Percentiles rank a stretch among this genome's conserved stretches.
Evolutionary conservation across 1,140 invertebrate genomes (phyloP).

Genomic region (Probaryconus sp.): DNA sequence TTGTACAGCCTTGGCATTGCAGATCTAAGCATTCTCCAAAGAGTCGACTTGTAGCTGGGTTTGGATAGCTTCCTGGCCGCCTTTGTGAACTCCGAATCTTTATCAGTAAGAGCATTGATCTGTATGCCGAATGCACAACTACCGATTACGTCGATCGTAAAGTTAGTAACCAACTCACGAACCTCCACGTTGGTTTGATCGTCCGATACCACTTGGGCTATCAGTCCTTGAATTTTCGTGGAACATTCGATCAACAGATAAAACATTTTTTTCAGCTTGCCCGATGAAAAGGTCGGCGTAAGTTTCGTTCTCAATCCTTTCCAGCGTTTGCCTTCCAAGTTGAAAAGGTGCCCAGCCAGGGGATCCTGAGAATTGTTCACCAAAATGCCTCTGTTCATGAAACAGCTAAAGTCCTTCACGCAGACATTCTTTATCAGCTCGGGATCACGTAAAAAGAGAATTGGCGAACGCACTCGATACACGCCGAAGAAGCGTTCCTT

Average conservation of each 20-base stretch:
- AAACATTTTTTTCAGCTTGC: slow-evolving; percentile 80
- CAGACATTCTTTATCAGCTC: slow-evolving; percentile 77
- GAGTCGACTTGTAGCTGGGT: slow-evolving; percentile 75
- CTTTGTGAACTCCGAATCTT: slow-evolving; percentile 73
- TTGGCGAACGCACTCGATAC: slow-evolving; percentile 76
- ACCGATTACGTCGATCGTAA: slow-evolving; percentile 81
- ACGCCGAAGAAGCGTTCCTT: slow-evolving; percentile 73
- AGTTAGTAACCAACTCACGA: slow-evolving; percentile 78
- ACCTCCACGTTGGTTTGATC: slow-evolving; percentile 60
- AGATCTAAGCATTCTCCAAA: slow-evolving; percentile 72
- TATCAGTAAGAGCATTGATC: slow-evolving; percentile 78
- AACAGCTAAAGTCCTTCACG: slow-evolving; percentile 78
- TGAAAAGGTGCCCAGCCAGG: slow-evolving; percentile 71
- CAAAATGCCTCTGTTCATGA: slow-evolving; percentile 75
- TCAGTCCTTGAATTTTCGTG: slow-evolving; percentile 64
- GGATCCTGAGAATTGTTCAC: slow-evolving; percentile 68
- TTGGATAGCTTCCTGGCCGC: slow-evolving; percentile 77
- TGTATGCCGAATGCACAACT: slow-evolving; percentile 81
- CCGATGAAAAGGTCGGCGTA: slow-evolving; percentile 78
- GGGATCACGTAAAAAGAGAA: slow-evolving; percentile 77
- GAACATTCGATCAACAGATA: slow-evolving; percentile 75
- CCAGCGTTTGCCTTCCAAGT: slow-evolving; percentile 77
- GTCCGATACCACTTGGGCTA: slow-evolving; percentile 27
- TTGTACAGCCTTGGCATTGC: slow-evolving; percentile 69
- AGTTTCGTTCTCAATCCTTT: slow-evolving; percentile 77